A percentile compares a stretch with the other conserved stretches of the same genome.
Evolutionary conservation across 2,797 vertebrate species (phyloP).

Genomic region (Alfaro cultratus): DNA sequence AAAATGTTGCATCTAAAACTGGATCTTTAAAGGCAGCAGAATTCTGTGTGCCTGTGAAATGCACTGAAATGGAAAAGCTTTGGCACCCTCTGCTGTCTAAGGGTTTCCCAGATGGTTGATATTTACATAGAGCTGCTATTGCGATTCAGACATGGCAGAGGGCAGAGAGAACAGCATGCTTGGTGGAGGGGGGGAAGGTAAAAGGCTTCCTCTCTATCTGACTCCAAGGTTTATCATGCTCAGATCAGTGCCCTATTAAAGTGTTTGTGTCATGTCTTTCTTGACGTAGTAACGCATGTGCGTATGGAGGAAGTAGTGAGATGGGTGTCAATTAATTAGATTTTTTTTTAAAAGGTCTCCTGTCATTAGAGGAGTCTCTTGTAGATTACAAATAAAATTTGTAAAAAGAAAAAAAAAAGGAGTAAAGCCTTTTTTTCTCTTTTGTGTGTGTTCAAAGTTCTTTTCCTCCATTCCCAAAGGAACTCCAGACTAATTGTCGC

Average conservation of each 20-base stretch:
- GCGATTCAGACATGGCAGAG: constrained; percentile 54
- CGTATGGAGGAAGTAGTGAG: background rate
- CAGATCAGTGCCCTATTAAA: constrained; percentile 15
- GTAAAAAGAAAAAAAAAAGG: constrained; percentile 4
- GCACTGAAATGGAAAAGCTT: constrained; percentile 81
- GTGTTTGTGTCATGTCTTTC: constrained; percentile 13
- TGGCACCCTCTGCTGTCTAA: constrained; percentile 88
- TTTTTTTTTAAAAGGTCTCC: constrained; percentile 23
- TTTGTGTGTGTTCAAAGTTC: constrained; percentile 21
- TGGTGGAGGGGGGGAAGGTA: constrained; percentile 31
- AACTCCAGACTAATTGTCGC: constrained; percentile 55
- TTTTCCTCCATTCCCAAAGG: constrained; percentile 40
- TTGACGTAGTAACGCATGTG: background rate
- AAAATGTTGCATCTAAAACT: constrained; percentile 38
- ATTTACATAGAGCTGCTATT: constrained; percentile 63
- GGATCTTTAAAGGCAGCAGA: constrained; percentile 50
- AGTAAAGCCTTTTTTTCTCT: constrained; percentile 2
- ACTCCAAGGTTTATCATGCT: constrained; percentile 23
- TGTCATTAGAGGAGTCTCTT: constrained; percentile 17
- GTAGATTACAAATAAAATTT: background rate
- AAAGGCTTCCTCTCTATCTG: constrained; percentile 29
- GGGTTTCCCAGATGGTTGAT: constrained; percentile 70
- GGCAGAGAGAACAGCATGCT: constrained; percentile 36
- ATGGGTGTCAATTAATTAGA: constrained; percentile 3
- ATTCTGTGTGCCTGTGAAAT: constrained; percentile 52